Evolutionary conservation across 2,888 invertebrate species (phyloP), one percentile per base, ranked within the genome.

Genomic region (Agrotis puta): DNA sequence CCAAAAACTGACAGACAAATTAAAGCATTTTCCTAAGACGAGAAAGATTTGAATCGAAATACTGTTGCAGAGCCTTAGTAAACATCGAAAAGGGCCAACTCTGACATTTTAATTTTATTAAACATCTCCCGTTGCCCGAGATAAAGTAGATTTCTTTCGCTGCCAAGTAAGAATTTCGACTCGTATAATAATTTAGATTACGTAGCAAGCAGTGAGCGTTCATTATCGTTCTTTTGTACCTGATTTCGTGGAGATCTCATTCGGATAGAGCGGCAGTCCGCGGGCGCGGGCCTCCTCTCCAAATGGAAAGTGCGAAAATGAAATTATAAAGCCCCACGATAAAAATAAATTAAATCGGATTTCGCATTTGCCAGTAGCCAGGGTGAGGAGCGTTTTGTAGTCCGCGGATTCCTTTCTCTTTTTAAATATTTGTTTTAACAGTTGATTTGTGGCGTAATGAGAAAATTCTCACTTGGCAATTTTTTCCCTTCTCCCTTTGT

Each of bases 321-420:
- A 96, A 96, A 96, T 96, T 96, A 96, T 95, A 95, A 96, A 95
- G 94, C 93, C 93, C 93, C 89, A 92, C 95, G 96, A 96, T 96
- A 96, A 96, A 96, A 96, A 96, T 96, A 96, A 96, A 96, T 96
- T 96, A 96, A 96, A 96, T 96, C 95, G 94, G 96, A 96, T 95
- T 95, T 94, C 94, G 93, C 93, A 92, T 95, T 94, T 91, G 91
- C 94, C 93, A 93, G 95, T 94, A 95, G 94, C 94, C 93, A 92
- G 94, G 91, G 93, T 93, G 94, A 94, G 90, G 91, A 92, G 91
- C 92, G 91, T 94, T 95, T 94, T 92, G 93, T 93, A 94, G 94
- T 92, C 94, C 92, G 92, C 91, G 90, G 94, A 95, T 95, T 93
- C 92, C 90, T 93, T 94, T 94, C 93, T 92, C 92, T 92, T 94